Percentiles rank a stretch among this genome's conserved stretches.
These are phyloP conservation scores for Cydia fagiglandana DNA, from an alignment of 1,140 invertebrate genomes.

Conservation along the genomic window DNA sequence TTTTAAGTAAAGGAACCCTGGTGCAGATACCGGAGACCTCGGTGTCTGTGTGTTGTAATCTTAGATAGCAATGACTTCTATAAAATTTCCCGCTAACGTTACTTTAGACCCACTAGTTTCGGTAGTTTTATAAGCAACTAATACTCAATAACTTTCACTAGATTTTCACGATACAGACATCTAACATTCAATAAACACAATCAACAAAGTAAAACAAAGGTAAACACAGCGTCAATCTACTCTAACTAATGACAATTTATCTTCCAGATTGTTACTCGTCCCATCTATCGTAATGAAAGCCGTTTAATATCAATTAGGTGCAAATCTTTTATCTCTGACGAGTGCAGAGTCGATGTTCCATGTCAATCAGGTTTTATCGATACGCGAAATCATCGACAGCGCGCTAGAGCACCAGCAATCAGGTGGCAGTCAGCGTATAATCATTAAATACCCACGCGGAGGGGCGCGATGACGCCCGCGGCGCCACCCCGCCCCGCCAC, in stretches of 20 bases:
- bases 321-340: slow-evolving; percentile 25
- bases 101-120: too few species aligned
- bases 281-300: slow-evolving; percentile 15
- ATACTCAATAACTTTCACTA: neutral
- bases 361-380: slow-evolving; percentile 62
- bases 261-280: neutral
- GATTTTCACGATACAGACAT: neutral
- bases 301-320: slow-evolving; percentile 14
- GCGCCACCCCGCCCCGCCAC: slow-evolving; percentile 54
- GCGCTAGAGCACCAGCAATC: slow-evolving; percentile 64
- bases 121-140: too few species aligned
- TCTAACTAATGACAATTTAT: slow-evolving; percentile 22
- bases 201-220: neutral
- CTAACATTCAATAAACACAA: slow-evolving; percentile 4
- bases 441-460: slow-evolving; percentile 77
- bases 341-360: slow-evolving; percentile 34
- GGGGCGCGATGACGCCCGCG: slow-evolving; percentile 71
- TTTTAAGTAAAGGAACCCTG: too few species aligned
- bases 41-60: too few species aligned
- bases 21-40: too few species aligned
- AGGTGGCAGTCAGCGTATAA: slow-evolving; percentile 79
- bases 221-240: slow-evolving; percentile 13
- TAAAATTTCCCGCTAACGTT: too few species aligned
- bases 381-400: slow-evolving; percentile 57
- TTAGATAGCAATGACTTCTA: too few species aligned